phyloP scores from a whole-genome alignment of 30 jellyfish, hydroid and myxozoan species.

The Aurelia aurita region DNA sequence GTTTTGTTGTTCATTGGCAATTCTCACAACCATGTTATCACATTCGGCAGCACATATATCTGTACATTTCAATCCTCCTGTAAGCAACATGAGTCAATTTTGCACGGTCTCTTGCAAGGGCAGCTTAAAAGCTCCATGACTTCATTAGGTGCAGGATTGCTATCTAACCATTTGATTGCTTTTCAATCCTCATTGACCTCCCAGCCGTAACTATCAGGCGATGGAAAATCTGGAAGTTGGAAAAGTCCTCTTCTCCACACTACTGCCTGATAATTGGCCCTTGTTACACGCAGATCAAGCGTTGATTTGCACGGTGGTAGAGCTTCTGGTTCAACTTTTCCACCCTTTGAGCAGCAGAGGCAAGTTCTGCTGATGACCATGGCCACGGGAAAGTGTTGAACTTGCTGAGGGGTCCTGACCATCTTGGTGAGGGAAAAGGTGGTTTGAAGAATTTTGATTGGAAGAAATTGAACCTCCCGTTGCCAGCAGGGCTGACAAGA shows the following conservation, averaged over 20 bases:
- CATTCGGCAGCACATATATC: neutral
- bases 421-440: too few species aligned
- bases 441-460: too few species aligned
- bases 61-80: constrained; percentile 23
- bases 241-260: constrained; percentile 56
- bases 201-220: constrained; percentile 67
- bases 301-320: constrained; percentile 40
- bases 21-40: constrained; percentile 4
- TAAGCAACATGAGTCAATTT: constrained; percentile 26
- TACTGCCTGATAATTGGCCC: constrained; percentile 64
- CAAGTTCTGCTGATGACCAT: too few species aligned
- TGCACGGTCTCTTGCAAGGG: constrained; percentile 12
- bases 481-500: too few species aligned
- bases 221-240: constrained; percentile 50
- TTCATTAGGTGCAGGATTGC: constrained; percentile 56
- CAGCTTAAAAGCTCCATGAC: constrained; percentile 15
- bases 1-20: neutral
- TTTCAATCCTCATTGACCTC: constrained; percentile 23
- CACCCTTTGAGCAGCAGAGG: constrained; percentile 49
- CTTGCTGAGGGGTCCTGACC: too few species aligned
- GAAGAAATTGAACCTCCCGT: too few species aligned
- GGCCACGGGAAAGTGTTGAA: too few species aligned
- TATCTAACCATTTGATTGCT: constrained; percentile 51
- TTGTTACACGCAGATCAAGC: constrained; percentile 1
- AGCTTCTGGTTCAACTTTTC: constrained; percentile 48